Evolutionary conservation across 2,113 vertebrate species (phyloP).

Genomic region (Porphyrio hochstetteri): DNA sequence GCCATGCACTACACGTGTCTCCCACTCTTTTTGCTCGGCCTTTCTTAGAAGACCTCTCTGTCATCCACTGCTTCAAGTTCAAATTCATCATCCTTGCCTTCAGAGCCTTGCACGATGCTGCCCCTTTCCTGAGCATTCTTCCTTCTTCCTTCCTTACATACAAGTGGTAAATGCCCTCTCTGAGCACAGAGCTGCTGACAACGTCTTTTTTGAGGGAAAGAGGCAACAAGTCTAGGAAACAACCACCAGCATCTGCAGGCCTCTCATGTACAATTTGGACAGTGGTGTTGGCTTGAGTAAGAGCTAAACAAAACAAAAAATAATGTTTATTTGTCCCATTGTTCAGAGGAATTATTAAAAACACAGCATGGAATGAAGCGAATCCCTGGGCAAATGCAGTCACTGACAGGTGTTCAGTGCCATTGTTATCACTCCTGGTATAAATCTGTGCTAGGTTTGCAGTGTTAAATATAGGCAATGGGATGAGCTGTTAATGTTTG

Average conservation of each 20-base stretch:
- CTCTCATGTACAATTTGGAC: slow-evolving; percentile 34
- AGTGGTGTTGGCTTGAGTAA: background rate
- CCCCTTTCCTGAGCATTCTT: slow-evolving; percentile 60
- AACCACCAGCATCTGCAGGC: slow-evolving; percentile 23
- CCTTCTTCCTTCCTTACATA: slow-evolving; percentile 63
- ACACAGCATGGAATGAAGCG: background rate
- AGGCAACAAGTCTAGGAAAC: slow-evolving; percentile 33
- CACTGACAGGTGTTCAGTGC: slow-evolving; percentile 31
- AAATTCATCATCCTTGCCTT: slow-evolving; percentile 34
- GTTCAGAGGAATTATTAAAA: background rate
- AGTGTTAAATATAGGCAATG: slow-evolving; percentile 18
- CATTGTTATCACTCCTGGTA: slow-evolving; percentile 41
- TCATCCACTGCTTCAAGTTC: background rate
- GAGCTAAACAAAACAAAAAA: background rate
- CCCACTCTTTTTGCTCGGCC: background rate
- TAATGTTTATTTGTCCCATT: slow-evolving; percentile 42
- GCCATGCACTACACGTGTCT: fast-evolving
- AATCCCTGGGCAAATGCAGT: slow-evolving; percentile 53
- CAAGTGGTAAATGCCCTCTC: slow-evolving; percentile 44
- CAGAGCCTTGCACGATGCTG: background rate
- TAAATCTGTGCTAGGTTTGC: slow-evolving; percentile 18
- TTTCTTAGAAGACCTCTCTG: background rate
- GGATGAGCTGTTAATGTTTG: background rate
- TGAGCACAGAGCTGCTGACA: slow-evolving; percentile 42
- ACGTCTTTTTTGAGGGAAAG: background rate